A percentile compares a stretch with the other conserved stretches of the same genome.
Evolutionary conservation across 2,888 invertebrate genomes (phyloP).

Genomic region (Torymus aiolomorphi): DNA sequence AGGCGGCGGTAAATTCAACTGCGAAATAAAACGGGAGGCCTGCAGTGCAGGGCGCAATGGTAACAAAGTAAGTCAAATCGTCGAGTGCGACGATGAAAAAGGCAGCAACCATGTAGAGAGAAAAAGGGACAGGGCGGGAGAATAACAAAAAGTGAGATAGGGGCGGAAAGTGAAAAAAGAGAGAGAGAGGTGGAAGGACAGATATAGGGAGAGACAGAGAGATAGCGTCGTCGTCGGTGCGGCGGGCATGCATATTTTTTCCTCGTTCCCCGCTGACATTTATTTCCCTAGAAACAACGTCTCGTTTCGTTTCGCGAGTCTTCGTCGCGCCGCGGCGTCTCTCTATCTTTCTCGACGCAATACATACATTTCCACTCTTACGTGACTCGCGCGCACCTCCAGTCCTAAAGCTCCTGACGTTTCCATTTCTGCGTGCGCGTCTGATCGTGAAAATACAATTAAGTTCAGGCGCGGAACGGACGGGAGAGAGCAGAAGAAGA

Average conservation of each 20-base stretch:
- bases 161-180: slow-evolving; percentile 10
- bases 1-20: background rate
- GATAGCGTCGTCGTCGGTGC: no score
- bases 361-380: slow-evolving; percentile 24
- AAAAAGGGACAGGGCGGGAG: slow-evolving; percentile 4
- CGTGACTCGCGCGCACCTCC: background rate
- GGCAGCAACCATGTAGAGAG: background rate
- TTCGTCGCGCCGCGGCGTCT: background rate
- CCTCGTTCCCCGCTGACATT: slow-evolving; percentile 29
- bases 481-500: no score
- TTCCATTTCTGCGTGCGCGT: slow-evolving; percentile 13
- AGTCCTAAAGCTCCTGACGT: slow-evolving; percentile 29
- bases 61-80: slow-evolving; percentile 37
- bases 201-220: background rate
- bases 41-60: background rate
- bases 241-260: slow-evolving; percentile 9
- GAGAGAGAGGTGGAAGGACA: background rate
- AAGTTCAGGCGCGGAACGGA: background rate
- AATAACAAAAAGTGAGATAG: background rate
- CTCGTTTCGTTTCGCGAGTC: slow-evolving; percentile 25
- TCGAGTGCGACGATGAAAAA: slow-evolving; percentile 3
- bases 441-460: slow-evolving; percentile 36
- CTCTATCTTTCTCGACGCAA: background rate
- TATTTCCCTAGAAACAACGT: slow-evolving; percentile 42
- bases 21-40: background rate